phyloP scores from a whole-genome alignment of 2,888 invertebrate species.

The Caenorhabditis sulstoni region DNA sequence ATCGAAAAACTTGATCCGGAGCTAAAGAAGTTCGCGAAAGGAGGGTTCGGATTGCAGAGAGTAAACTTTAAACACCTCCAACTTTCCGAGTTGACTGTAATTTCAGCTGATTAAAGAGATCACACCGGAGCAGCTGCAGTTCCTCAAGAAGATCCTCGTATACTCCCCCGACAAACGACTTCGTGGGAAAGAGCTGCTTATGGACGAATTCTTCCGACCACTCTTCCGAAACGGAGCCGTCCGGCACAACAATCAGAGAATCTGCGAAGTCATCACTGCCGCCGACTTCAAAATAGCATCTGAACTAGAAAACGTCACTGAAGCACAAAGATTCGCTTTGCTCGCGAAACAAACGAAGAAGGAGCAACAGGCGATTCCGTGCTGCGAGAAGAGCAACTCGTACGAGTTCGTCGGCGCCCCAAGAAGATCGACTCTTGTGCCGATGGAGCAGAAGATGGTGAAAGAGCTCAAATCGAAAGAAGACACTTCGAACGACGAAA shows the following conservation, averaged over 20 bases:
- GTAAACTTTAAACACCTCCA: conserved; percentile 1
- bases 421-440: conserved; percentile 50
- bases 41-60: conserved; percentile 49
- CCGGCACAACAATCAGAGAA: conserved; percentile 61
- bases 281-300: conserved; percentile 55
- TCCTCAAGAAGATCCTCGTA: conserved; percentile 64
- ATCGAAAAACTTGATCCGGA: conserved; percentile 35
- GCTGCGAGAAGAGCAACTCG: conserved; percentile 59
- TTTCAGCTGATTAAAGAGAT: conserved; percentile 58
- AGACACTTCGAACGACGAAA: conserved; percentile 45
- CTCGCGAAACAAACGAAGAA: conserved; percentile 14
- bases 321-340: conserved; percentile 26
- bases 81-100: not conserved
- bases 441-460: conserved; percentile 58
- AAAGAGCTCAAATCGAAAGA: conserved; percentile 51
- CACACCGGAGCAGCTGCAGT: conserved; percentile 56
- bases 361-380: conserved; percentile 47
- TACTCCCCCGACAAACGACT: conserved; percentile 68
- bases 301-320: conserved; percentile 39
- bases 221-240: conserved; percentile 54
- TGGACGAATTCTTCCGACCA: conserved; percentile 65
- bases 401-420: conserved; percentile 41
- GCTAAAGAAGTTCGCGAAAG: conserved; percentile 27
- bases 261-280: conserved; percentile 58
- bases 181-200: conserved; percentile 61